Evolutionary conservation across 2,888 invertebrate species (phyloP), one percentile per base, ranked within the genome.

Genomic region (Epinotia ramella): DNA sequence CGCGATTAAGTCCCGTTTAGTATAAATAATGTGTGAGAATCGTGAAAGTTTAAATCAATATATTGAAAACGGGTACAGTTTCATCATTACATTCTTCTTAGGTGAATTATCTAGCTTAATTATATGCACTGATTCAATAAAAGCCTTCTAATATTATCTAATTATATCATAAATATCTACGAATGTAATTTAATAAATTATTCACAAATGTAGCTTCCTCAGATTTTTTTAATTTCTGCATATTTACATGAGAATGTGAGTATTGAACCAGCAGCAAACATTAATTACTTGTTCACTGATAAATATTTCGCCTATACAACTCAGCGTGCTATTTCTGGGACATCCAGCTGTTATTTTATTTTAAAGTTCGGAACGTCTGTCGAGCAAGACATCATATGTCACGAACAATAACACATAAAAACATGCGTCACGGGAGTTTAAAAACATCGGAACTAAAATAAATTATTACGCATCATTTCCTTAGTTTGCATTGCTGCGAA

Each of bases 341-440:
- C n/a, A 16, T 44, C 53, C 76, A 72, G 67, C 76, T 76, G 76
- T 63, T 72, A 62, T 67, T 70, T 75, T 66, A 75, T 66, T 71
- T 76, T 71, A 16, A 56, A 56, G 13, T 64, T 40, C 7, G 16
- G 20, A 44, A 56, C 71, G 72, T 76, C 71, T 76, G 66, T 66
- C 57, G 62, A 67, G 72, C 56, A 44, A 62, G 71, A 62, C 71
- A 33, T 18, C 67, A 40, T 59, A 65, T 76, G 72, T 72, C 76
- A 72, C 62, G 28, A 63, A 76, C 76, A 71, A 72, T 57, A 71
- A 71, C 57, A 76, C 71, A 65, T 85, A 80, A 84, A 81, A 84
- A 88, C 88, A 82, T 85, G 82, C 86, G 88, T 86, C 86, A 85
- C 77, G 79, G 76, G 75, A 71, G 79, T 72, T 78, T 66, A 72